Percentiles rank a stretch among this genome's conserved stretches.
phyloP scores from a whole-genome alignment of 1,140 invertebrate species.

The Pachypsylla venusta region DNA sequence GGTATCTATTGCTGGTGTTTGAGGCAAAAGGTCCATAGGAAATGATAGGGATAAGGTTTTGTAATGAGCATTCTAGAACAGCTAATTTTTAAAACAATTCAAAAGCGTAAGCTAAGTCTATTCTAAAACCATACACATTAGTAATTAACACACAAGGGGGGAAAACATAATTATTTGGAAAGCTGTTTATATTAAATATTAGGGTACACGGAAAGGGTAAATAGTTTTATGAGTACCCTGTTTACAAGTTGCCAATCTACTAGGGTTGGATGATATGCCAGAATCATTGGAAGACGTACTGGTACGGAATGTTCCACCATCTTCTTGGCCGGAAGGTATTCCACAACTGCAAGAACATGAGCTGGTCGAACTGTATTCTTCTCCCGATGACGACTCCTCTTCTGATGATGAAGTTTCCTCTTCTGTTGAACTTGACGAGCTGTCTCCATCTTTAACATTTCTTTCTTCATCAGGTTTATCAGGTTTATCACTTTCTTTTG shows the following conservation, averaged over 20 bases:
- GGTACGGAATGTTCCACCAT: neutral
- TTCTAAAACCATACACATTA: no score
- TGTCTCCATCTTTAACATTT: no score
- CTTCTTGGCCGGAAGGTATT: neutral
- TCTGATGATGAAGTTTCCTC: neutral
- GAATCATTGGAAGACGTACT: neutral
- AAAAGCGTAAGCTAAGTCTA: no score
- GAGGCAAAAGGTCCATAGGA: no score
- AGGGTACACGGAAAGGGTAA: neutral
- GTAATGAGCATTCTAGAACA: no score
- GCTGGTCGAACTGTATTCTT: conserved; percentile 1
- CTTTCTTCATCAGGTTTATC: neutral
- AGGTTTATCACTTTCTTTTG: neutral
- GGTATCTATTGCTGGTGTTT: no score
- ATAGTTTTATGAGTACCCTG: conserved; percentile 2
- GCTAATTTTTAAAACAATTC: no score
- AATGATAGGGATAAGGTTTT: no score
- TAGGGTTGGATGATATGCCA: conserved; percentile 4
- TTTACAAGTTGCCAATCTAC: conserved; percentile 7
- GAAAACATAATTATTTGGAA: no score
- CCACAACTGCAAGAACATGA: neutral
- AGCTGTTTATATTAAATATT: no score
- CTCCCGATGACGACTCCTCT: neutral
- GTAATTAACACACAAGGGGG: no score
- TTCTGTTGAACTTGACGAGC: neutral